Evolutionary conservation across 2,113 vertebrate species (phyloP).

Genomic region (Lepisosteus osseus): DNA sequence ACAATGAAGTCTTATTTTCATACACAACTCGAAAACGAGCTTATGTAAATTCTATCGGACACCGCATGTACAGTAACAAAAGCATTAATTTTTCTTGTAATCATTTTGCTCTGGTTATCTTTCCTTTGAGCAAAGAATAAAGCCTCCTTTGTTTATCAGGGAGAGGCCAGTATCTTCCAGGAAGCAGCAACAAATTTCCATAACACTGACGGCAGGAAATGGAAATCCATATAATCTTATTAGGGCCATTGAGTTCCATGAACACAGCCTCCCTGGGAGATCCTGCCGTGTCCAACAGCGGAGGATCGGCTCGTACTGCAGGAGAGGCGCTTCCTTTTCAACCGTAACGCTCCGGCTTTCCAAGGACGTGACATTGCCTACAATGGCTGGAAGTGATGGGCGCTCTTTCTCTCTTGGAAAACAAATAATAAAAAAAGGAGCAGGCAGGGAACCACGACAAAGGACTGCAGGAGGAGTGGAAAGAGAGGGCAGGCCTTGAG

Average conservation of each 20-base stretch:
- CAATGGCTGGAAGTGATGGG: conserved; percentile 35
- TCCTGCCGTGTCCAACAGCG: neutral
- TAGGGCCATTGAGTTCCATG: conserved; percentile 30
- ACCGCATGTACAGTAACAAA: too few species aligned
- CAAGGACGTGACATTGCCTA: conserved; percentile 3
- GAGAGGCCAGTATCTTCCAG: too few species aligned
- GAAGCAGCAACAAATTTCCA: neutral
- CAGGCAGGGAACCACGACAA: conserved; percentile 19
- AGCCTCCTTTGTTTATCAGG: too few species aligned
- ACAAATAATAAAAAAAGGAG: conserved; percentile 30
- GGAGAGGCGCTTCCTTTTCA: neutral
- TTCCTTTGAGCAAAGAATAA: too few species aligned
- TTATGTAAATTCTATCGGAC: too few species aligned
- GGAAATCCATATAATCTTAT: conserved; percentile 27
- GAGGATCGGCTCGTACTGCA: neutral
- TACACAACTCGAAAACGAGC: too few species aligned
- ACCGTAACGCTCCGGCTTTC: neutral
- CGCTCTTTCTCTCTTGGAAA: conserved; percentile 19
- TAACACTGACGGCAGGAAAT: conserved; percentile 24
- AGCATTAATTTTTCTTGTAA: too few species aligned
- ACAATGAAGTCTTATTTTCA: too few species aligned
- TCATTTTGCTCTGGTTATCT: too few species aligned
- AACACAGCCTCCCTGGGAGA: conserved; percentile 23
- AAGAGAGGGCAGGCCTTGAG: neutral
- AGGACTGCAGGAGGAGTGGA: neutral